These are phyloP conservation scores for Bubalus kerabau DNA, from an alignment of 2,113 vertebrate species.

Conservation along the genomic window DNA sequence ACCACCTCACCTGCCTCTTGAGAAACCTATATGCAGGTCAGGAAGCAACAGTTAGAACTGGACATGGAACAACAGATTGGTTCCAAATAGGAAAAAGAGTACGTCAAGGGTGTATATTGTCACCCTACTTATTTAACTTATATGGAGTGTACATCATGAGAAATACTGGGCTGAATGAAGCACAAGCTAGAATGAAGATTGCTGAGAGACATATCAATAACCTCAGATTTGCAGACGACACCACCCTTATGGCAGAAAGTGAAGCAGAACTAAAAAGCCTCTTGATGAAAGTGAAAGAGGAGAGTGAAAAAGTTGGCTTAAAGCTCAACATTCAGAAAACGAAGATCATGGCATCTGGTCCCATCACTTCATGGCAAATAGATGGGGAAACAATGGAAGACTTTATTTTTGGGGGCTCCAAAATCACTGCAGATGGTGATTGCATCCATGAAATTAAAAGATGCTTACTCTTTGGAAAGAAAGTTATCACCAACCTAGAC, in stretches of 20 bases:
- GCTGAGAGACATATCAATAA: background rate
- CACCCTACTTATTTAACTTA: background rate
- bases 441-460: background rate
- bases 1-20: rapidly evolving
- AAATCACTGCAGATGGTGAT: background rate
- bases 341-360: background rate
- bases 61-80: background rate
- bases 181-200: background rate
- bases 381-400: background rate
- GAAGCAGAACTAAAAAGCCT: background rate
- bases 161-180: background rate
- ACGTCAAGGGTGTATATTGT: rapidly evolving
- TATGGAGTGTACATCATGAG: background rate
- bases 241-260: background rate
- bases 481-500: background rate
- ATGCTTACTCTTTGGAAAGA: background rate
- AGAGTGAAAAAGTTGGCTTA: background rate
- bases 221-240: background rate
- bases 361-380: background rate
- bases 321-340: background rate
- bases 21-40: background rate
- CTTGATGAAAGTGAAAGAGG: background rate
- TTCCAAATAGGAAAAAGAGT: background rate
- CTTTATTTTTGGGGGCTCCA: rapidly evolving
- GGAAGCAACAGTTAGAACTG: background rate